Conservation (phyloP, 30 jellyfish, hydroid and myxozoan genomes). For the Pelagia noctiluca region DNA sequence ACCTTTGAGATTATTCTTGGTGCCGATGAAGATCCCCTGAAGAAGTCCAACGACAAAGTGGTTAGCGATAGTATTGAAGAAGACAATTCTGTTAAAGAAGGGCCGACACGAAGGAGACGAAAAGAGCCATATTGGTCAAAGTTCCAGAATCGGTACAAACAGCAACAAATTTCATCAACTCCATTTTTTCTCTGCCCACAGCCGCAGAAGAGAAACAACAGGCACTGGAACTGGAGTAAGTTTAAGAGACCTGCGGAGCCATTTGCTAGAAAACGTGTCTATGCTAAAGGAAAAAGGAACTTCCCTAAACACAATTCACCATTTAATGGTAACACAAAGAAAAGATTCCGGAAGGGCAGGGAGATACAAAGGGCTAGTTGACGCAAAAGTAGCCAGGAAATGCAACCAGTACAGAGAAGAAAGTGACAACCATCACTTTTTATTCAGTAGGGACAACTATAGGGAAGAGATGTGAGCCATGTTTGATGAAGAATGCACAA, state of each 20-base stretch:
- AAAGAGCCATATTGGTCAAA: too few species aligned
- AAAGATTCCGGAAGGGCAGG: background rate
- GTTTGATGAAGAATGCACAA: slow-evolving; percentile 7
- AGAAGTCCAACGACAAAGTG: too few species aligned
- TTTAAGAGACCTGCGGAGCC: slow-evolving; percentile 12
- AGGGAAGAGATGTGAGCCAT: slow-evolving; percentile 15
- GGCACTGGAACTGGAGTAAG: slow-evolving; percentile 32
- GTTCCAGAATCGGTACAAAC: too few species aligned
- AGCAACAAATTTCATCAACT: too few species aligned
- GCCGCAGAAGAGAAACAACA: background rate
- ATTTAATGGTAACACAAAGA: slow-evolving; percentile 11
- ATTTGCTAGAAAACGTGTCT: slow-evolving; percentile 11
- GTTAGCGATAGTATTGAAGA: too few species aligned
- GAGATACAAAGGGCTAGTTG: slow-evolving; percentile 29
- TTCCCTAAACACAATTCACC: slow-evolving; percentile 22
- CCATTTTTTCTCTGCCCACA: too few species aligned
- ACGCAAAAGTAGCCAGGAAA: slow-evolving; percentile 28
- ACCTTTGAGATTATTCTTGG: too few species aligned
- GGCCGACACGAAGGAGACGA: too few species aligned
- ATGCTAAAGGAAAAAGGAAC: slow-evolving; percentile 16
- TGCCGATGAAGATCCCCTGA: too few species aligned
- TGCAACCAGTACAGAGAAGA: slow-evolving; percentile 28
- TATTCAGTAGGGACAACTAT: slow-evolving; percentile 15
- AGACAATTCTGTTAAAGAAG: too few species aligned
- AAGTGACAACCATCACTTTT: slow-evolving; percentile 33